phyloP scores from a whole-genome alignment of 2,888 invertebrate species.

The Rotaria magnacalcarata region DNA sequence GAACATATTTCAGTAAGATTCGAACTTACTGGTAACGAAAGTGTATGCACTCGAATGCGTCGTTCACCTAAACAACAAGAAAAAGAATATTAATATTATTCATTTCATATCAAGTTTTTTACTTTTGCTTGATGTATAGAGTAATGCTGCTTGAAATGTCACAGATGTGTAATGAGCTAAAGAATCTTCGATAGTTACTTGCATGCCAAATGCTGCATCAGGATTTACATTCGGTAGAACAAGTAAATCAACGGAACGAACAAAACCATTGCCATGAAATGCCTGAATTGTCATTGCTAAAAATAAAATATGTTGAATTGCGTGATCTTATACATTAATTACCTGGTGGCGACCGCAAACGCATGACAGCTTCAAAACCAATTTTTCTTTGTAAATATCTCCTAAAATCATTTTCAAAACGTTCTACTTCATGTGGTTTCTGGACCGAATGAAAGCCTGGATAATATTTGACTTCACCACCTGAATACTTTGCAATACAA shows the following conservation, averaged over 20 bases:
- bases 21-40: slow-evolving; percentile 82
- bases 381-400: slow-evolving; percentile 91
- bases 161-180: slow-evolving; percentile 64
- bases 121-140: slow-evolving; percentile 84
- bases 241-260: slow-evolving; percentile 88
- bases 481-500: slow-evolving; percentile 89
- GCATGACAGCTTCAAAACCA: slow-evolving; percentile 96
- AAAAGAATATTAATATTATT: neutral
- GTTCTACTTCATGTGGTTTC: slow-evolving; percentile 67
- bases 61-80: slow-evolving; percentile 68
- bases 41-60: slow-evolving; percentile 90
- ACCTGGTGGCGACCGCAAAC: slow-evolving; percentile 84
- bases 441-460: slow-evolving; percentile 73
- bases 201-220: slow-evolving; percentile 95
- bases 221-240: slow-evolving; percentile 94
- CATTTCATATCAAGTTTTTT: neutral
- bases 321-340: too few species aligned
- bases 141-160: slow-evolving; percentile 92
- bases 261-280: slow-evolving; percentile 99
- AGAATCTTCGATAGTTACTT: slow-evolving; percentile 86
- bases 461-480: slow-evolving; percentile 84
- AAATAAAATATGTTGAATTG: slow-evolving; percentile 58
- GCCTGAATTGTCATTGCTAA: slow-evolving; percentile 76
- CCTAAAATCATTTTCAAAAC: slow-evolving; percentile 72
- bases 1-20: slow-evolving; percentile 79